Conservation (phyloP, 2,113 vertebrate genomes). For the Cranoglanis bouderius region DNA sequence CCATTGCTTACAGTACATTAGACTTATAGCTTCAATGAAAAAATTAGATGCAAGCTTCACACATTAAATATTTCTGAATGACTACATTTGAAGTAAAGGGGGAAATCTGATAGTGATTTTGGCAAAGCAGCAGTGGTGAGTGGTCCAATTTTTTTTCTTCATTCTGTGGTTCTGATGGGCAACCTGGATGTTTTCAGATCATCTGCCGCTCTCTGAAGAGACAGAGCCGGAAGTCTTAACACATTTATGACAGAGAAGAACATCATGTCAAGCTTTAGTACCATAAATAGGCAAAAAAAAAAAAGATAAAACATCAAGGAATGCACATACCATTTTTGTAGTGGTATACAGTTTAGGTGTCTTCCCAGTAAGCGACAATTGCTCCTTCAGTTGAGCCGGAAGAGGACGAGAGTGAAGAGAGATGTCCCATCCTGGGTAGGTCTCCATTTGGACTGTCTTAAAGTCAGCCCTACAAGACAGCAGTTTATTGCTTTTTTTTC, state of each 20-base stretch:
- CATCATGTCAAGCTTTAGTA: not conserved
- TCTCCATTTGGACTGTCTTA: conserved; percentile 67
- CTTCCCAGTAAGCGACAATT: conserved; percentile 21
- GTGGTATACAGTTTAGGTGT: not conserved
- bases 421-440: conserved; percentile 64
- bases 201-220: not conserved
- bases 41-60: not conserved
- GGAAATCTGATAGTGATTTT: not conserved
- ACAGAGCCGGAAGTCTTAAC: conserved; percentile 8
- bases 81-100: not conserved
- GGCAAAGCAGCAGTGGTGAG: not conserved
- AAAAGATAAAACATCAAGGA: not conserved
- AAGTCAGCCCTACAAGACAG: conserved; percentile 66
- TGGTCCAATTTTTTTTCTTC: not conserved
- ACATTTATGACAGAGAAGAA: not conserved
- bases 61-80: not conserved
- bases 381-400: conserved; percentile 24
- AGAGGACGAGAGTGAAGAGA: conserved; percentile 15
- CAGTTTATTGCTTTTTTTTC: not conserved
- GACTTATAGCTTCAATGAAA: not conserved
- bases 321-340: not conserved
- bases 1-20: not conserved
- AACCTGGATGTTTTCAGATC: not conserved
- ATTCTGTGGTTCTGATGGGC: not conserved
- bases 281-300: not conserved